phyloP scores from a whole-genome alignment of 2,797 vertebrate species.

The Poeciliopsis presidionis region DNA sequence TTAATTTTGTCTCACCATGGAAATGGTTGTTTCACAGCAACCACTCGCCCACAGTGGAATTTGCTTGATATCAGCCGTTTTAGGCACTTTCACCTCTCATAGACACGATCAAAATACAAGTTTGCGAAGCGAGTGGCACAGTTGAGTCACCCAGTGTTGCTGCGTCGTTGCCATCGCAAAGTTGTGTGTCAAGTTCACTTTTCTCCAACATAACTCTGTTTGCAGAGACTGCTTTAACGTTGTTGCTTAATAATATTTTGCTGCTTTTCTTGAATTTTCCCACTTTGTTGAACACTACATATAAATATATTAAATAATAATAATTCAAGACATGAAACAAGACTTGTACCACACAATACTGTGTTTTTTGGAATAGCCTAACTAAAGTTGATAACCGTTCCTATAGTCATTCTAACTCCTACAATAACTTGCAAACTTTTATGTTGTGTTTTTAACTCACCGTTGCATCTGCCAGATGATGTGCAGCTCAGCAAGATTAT shows the following conservation, averaged over 20 bases:
- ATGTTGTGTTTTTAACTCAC: slow-evolving; percentile 30
- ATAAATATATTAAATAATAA: background rate
- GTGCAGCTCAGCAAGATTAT: slow-evolving; percentile 38
- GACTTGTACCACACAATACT: background rate
- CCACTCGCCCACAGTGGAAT: slow-evolving; percentile 41
- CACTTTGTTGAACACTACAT: background rate
- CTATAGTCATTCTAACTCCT: background rate
- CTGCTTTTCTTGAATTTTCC: background rate
- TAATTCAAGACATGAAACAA: background rate
- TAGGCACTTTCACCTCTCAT: slow-evolving; percentile 21
- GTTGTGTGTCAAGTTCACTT: background rate
- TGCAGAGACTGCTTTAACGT: background rate
- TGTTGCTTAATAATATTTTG: background rate
- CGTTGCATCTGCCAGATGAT: accelerated
- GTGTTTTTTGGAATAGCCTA: background rate
- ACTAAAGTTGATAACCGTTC: background rate
- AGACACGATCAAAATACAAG: slow-evolving; percentile 9
- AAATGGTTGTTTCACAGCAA: slow-evolving; percentile 33
- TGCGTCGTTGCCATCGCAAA: background rate
- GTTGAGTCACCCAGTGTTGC: slow-evolving; percentile 35
- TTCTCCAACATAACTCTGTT: background rate
- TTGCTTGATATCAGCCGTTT: slow-evolving; percentile 24
- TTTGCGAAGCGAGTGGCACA: slow-evolving; percentile 7
- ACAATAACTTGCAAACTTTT: background rate
- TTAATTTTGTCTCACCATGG: slow-evolving; percentile 21